Evolutionary conservation across 2,113 vertebrate genomes (phyloP).

Genomic region (Theristicus caerulescens): DNA sequence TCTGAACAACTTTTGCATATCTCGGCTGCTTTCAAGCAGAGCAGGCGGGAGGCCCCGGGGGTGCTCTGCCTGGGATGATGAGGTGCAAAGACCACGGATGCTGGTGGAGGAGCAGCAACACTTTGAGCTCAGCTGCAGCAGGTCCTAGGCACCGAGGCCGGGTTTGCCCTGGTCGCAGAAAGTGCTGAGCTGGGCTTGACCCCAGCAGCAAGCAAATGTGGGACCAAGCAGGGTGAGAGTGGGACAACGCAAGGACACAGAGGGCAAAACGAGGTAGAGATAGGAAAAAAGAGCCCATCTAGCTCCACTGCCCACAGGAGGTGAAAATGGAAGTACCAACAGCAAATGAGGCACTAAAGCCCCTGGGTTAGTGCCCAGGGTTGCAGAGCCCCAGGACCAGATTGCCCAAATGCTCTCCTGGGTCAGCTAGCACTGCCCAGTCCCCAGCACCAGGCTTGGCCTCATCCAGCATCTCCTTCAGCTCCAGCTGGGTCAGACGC

Average conservation of each 20-base stretch:
- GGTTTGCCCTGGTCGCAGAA: neutral
- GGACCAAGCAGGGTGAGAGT: neutral
- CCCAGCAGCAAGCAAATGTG: neutral
- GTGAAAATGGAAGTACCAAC: neutral
- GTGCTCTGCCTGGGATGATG: neutral
- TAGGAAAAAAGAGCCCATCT: neutral
- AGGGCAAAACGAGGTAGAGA: neutral
- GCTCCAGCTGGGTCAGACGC: neutral
- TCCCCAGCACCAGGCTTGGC: neutral
- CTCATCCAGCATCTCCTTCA: neutral
- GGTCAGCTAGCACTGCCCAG: neutral
- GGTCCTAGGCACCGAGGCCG: neutral
- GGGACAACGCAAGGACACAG: neutral
- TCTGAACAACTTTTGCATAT: neutral
- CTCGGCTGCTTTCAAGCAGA: neutral
- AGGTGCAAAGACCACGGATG: accelerated
- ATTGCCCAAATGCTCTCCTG: neutral
- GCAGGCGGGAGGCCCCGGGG: accelerated
- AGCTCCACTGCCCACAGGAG: accelerated
- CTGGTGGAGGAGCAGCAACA: neutral
- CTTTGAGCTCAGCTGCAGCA: neutral
- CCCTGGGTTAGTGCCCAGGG: too few relatives aligned
- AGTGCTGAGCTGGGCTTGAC: neutral
- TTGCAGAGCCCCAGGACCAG: neutral
- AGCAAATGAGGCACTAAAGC: neutral